Evolutionary conservation across 2,888 invertebrate species (phyloP).

Genomic region (Bombylius discolor): DNA sequence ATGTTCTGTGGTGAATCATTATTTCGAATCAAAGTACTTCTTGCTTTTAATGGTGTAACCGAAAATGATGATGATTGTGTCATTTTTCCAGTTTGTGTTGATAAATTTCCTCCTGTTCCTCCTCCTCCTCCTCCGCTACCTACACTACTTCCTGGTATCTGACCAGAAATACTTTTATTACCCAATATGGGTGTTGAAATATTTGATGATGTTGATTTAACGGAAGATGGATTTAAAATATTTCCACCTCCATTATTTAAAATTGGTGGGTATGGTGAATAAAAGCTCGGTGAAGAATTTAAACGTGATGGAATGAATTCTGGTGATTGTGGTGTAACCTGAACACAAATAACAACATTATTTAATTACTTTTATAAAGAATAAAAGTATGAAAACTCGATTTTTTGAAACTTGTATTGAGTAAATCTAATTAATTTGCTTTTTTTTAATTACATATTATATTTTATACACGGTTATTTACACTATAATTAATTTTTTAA

Average conservation of each 20-base stretch:
- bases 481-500: too few relatives aligned
- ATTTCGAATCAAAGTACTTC: constrained; percentile 19
- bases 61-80: constrained; percentile 18
- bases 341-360: constrained; percentile 7
- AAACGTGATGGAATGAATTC: constrained; percentile 42
- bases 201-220: constrained; percentile 12
- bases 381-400: too few relatives aligned
- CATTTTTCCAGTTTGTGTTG: constrained; percentile 23
- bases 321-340: constrained; percentile 41
- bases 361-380: too few relatives aligned
- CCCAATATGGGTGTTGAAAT: constrained; percentile 21
- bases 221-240: constrained; percentile 15
- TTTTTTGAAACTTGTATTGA: too few relatives aligned
- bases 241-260: constrained; percentile 27
- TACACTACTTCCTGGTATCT: constrained; percentile 19
- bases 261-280: constrained; percentile 33
- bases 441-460: too few relatives aligned
- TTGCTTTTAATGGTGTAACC: constrained; percentile 17
- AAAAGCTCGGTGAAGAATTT: constrained; percentile 33
- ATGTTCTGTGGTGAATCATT: constrained; percentile 31
- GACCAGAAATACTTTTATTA: constrained; percentile 26
- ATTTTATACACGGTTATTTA: too few relatives aligned
- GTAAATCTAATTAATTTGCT: too few relatives aligned
- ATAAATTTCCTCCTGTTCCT: background rate
- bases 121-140: background rate